phyloP scores from a whole-genome alignment of 1,140 invertebrate species.

The Drosophila parvula region DNA sequence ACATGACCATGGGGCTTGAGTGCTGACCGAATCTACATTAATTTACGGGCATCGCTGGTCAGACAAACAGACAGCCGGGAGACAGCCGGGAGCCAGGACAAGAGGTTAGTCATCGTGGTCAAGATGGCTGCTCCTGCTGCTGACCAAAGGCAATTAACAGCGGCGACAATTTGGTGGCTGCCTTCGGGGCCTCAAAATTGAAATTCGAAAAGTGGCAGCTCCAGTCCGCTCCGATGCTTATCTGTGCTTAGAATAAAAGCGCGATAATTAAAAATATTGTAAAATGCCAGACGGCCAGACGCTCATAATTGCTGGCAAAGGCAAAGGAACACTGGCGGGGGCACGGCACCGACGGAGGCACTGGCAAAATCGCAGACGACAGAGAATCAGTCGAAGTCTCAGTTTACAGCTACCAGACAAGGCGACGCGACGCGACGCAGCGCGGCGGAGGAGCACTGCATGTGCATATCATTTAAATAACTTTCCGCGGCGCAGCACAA shows the following conservation, averaged over 20 bases:
- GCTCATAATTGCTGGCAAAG: slow-evolving; percentile 71
- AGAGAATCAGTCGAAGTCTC: slow-evolving; percentile 50
- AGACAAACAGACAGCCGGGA: slow-evolving; percentile 31
- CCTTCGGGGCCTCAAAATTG: slow-evolving; percentile 50
- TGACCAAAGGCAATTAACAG: slow-evolving; percentile 63
- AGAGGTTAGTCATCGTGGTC: slow-evolving; percentile 44
- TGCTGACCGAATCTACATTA: slow-evolving; percentile 41
- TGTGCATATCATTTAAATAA: slow-evolving; percentile 81
- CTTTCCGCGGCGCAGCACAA: slow-evolving; percentile 61
- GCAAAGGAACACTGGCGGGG: slow-evolving; percentile 7
- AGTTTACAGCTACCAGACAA: slow-evolving; percentile 77
- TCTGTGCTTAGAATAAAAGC: slow-evolving; percentile 51
- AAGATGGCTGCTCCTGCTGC: slow-evolving; percentile 23
- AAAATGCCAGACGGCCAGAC: slow-evolving; percentile 68
- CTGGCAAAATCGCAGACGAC: slow-evolving; percentile 36
- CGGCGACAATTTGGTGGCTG: slow-evolving; percentile 61
- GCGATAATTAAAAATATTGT: slow-evolving; percentile 64
- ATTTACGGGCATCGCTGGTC: slow-evolving; percentile 53
- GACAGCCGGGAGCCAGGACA: slow-evolving; percentile 16
- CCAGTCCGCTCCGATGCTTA: slow-evolving; percentile 28
- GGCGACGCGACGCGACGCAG: slow-evolving; percentile 23
- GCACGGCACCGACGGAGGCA: slow-evolving; percentile 7
- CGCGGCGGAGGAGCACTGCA: slow-evolving; percentile 45
- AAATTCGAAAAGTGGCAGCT: slow-evolving; percentile 55
- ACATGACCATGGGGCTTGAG: slow-evolving; percentile 19